Percentiles rank a stretch among this genome's conserved stretches.
phyloP scores from a whole-genome alignment of 2,797 vertebrate species.

The Channallabes apus region DNA sequence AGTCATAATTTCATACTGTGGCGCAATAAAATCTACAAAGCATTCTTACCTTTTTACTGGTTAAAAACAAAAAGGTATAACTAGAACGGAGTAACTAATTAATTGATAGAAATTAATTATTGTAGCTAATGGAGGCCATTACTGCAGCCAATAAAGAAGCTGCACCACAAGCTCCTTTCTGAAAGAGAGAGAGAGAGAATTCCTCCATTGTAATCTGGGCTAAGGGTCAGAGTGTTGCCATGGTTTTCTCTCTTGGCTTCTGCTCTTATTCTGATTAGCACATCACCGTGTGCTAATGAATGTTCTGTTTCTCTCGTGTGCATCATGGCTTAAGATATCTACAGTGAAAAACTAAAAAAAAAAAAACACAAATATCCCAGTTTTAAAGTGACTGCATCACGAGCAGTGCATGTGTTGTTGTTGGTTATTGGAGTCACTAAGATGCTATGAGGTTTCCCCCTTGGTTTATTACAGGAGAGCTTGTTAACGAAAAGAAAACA shows the following conservation, averaged over 20 bases:
- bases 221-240: slow-evolving; percentile 61
- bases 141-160: slow-evolving; percentile 23
- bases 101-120: slow-evolving; percentile 6
- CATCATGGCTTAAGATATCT: background rate
- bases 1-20: no score
- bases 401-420: background rate
- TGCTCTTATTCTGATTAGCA: slow-evolving; percentile 32
- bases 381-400: background rate
- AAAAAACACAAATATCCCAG: no score
- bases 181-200: slow-evolving; percentile 8
- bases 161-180: slow-evolving; percentile 13
- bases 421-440: background rate
- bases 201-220: slow-evolving; percentile 40
- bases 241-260: slow-evolving; percentile 52
- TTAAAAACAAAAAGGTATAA: no score
- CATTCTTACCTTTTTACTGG: no score
- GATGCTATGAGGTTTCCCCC: background rate
- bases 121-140: background rate
- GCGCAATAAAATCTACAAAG: no score
- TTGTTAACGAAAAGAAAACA: background rate
- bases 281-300: slow-evolving; percentile 9
- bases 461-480: background rate
- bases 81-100: background rate
- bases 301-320: slow-evolving; percentile 14
- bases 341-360: background rate